These are phyloP conservation scores for Pogonocichla stellata DNA, from an alignment of 2,113 vertebrate species.

Conservation along the genomic window DNA sequence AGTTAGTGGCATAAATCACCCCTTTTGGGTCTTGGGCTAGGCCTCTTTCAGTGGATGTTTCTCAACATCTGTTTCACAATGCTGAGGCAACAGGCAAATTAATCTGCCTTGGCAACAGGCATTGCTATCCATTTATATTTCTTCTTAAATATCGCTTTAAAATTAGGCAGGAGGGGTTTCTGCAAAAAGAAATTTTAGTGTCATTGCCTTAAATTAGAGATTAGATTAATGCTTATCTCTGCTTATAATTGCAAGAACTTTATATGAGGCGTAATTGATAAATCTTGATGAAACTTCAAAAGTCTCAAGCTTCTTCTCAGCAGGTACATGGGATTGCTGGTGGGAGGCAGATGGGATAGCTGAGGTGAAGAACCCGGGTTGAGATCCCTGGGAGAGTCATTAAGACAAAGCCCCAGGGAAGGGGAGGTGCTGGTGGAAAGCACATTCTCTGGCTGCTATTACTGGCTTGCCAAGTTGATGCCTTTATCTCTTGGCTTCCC, in stretches of 20 bases:
- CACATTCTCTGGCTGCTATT: background rate
- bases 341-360: background rate
- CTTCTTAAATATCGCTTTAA: background rate
- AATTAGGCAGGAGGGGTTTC: background rate
- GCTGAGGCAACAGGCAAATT: background rate
- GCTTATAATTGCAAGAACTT: background rate
- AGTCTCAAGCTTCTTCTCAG: background rate
- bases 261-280: background rate
- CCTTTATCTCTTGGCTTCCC: background rate
- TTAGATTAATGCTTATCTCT: background rate
- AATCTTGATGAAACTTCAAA: background rate
- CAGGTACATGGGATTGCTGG: fast-evolving
- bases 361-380: background rate
- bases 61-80: slow-evolving; percentile 43
- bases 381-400: background rate
- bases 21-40: background rate
- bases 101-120: background rate
- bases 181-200: background rate
- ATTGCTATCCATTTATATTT: background rate
- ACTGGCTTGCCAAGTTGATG: background rate
- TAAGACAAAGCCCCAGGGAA: background rate
- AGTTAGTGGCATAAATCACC: background rate
- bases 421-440: background rate
- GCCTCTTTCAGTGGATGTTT: slow-evolving; percentile 15
- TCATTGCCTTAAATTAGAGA: background rate